phyloP scores from a whole-genome alignment of 2,113 vertebrate species.

The Electrona antarctica region DNA sequence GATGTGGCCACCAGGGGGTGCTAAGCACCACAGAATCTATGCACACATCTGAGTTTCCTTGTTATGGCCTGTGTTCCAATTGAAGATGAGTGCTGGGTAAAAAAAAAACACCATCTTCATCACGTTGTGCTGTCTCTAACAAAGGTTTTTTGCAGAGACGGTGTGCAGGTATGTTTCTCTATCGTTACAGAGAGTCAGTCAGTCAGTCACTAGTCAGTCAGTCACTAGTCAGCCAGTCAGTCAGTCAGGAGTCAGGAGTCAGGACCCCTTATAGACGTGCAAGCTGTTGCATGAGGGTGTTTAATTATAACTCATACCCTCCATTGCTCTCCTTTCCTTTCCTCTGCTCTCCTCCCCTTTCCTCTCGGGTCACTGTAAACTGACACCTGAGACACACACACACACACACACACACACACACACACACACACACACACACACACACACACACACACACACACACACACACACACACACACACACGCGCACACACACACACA shows the following conservation, averaged over 20 bases:
- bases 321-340: constrained; percentile 16
- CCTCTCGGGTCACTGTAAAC: neutral
- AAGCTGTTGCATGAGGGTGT: constrained; percentile 46
- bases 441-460: neutral
- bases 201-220: neutral
- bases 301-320: constrained; percentile 46
- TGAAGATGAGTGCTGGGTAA: no score
- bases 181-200: no score
- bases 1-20: constrained; percentile 11
- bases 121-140: no score
- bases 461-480: neutral
- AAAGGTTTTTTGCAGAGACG: no score
- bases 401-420: constrained; percentile 4
- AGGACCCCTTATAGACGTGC: constrained; percentile 65
- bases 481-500: neutral
- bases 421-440: neutral
- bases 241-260: neutral
- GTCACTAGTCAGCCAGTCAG: neutral
- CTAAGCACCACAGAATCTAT: no score
- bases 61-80: no score
- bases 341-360: neutral
- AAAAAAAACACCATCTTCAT: no score
- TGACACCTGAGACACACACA: neutral
- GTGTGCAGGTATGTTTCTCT: no score
- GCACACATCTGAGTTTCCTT: no score